These are phyloP conservation scores for Crocidura indochinensis DNA, from an alignment of 2,797 vertebrate genomes.

Conservation along the genomic window DNA sequence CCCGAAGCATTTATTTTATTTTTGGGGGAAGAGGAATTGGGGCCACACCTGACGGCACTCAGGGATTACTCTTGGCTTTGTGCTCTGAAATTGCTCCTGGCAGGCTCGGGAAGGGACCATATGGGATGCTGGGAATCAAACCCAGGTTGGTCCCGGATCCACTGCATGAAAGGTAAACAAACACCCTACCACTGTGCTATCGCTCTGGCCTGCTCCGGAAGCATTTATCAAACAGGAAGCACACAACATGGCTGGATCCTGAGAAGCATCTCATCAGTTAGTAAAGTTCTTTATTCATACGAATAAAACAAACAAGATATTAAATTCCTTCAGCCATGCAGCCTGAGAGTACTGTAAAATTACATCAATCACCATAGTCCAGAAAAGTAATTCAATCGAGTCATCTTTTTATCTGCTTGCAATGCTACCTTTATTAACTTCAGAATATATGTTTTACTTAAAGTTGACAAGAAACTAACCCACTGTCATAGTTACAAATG, in stretches of 20 bases:
- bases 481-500: conserved; percentile 30
- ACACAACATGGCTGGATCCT: conserved; percentile 29
- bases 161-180: conserved; percentile 60
- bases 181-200: neutral
- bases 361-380: conserved; percentile 20
- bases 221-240: conserved; percentile 62
- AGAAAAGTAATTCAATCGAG: conserved; percentile 47
- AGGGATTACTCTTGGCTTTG: too few species aligned
- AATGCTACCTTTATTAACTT: conserved; percentile 24
- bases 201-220: neutral
- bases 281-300: conserved; percentile 18
- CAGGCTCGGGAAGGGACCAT: too few species aligned
- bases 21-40: too few species aligned
- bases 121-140: too few species aligned
- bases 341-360: conserved; percentile 10
- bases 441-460: conserved; percentile 54
- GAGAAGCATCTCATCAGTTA: conserved; percentile 50
- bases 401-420: conserved; percentile 32
- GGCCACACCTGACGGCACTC: too few species aligned
- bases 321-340: conserved; percentile 58
- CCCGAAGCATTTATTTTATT: too few species aligned
- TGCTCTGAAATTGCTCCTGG: too few species aligned
- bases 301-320: conserved; percentile 61
- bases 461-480: conserved; percentile 65
- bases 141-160: too few species aligned